Evolutionary conservation across 2,888 invertebrate genomes (phyloP).

Genomic region (Steinernema hermaphroditum): DNA sequence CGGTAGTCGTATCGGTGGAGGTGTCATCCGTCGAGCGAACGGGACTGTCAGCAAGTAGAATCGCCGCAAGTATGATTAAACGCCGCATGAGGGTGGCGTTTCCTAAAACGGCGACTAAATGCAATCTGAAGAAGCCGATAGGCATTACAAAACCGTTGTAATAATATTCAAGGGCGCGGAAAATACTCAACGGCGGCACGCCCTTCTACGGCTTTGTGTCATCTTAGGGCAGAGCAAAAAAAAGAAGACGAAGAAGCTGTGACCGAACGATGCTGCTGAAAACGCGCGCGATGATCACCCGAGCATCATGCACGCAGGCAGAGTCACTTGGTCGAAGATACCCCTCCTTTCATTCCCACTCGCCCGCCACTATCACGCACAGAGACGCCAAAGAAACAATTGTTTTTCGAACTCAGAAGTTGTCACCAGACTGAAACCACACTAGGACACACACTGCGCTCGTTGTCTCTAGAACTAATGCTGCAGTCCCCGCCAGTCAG

Average conservation of each 20-base stretch:
- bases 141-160: slow-evolving; percentile 26
- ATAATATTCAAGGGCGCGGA: slow-evolving; percentile 29
- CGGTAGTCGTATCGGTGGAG: neutral
- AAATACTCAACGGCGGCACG: slow-evolving; percentile 17
- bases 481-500: neutral
- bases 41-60: neutral
- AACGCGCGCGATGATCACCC: neutral
- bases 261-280: slow-evolving; percentile 13
- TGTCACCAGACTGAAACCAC: no score
- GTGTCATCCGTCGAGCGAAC: neutral
- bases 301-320: slow-evolving; percentile 14
- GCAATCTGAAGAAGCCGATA: slow-evolving; percentile 24
- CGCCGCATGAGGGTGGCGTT: slow-evolving; percentile 21
- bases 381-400: neutral
- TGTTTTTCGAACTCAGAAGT: slow-evolving; percentile 18
- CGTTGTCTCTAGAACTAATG: neutral
- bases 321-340: slow-evolving; percentile 19
- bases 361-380: slow-evolving; percentile 15
- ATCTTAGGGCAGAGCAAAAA: slow-evolving; percentile 8
- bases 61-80: slow-evolving; percentile 18
- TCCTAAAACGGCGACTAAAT: slow-evolving; percentile 10
- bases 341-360: slow-evolving; percentile 2
- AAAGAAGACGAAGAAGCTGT: slow-evolving; percentile 29
- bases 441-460: neutral
- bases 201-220: slow-evolving; percentile 23